A percentile compares a stretch with the other conserved stretches of the same genome.
phyloP scores from a whole-genome alignment of 2,113 vertebrate genomes.

The Saccopteryx leptura region DNA sequence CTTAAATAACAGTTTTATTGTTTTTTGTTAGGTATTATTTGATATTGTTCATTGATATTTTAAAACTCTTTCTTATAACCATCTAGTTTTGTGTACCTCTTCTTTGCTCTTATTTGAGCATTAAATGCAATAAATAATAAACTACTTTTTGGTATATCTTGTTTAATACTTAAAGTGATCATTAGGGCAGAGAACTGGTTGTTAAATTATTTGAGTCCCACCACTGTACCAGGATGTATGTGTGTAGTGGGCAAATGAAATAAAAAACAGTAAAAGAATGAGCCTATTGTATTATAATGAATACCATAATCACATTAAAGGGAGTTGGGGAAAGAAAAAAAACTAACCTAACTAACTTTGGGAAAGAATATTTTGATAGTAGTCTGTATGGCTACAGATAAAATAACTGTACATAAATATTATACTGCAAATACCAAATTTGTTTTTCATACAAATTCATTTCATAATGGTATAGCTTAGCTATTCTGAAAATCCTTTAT shows the following conservation, averaged over 20 bases:
- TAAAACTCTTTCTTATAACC: too few species aligned
- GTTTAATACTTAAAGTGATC: too few species aligned
- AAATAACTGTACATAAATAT: not conserved
- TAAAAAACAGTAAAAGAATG: not conserved
- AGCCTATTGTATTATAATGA: constrained; percentile 33
- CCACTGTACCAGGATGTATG: not conserved
- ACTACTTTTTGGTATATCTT: too few species aligned
- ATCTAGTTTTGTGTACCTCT: too few species aligned
- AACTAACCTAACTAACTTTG: constrained; percentile 6
- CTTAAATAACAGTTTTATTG: too few species aligned
- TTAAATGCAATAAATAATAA: too few species aligned
- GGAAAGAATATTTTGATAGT: constrained; percentile 31
- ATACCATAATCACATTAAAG: not conserved
- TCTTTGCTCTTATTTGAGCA: too few species aligned
- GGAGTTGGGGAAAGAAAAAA: not conserved
- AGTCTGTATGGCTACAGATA: constrained; percentile 11
- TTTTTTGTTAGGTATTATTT: too few species aligned
- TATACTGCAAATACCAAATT: not conserved
- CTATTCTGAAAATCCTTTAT: constrained; percentile 31
- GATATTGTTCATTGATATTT: too few species aligned
- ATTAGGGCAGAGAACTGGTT: too few species aligned
- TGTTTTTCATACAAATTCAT: too few species aligned
- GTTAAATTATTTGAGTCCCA: too few species aligned
- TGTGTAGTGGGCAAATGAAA: not conserved
- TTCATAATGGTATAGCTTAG: not conserved